phyloP scores from a whole-genome alignment of 30 jellyfish, hydroid and myxozoan genomes.

The Aurelia aurita region DNA sequence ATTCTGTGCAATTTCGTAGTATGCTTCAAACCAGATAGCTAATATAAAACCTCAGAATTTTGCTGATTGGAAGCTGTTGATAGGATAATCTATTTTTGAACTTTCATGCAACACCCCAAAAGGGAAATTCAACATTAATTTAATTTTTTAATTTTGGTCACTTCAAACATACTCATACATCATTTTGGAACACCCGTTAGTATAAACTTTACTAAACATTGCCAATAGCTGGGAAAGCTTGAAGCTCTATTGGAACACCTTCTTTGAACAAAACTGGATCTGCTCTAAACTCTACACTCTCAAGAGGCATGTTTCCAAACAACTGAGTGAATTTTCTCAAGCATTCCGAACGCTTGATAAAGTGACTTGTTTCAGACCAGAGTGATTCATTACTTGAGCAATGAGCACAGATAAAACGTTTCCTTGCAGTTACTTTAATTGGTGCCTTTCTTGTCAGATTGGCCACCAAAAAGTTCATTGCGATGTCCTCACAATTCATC shows the following conservation, averaged over 20 bases:
- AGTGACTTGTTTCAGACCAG: conserved; percentile 96
- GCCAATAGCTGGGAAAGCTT: conserved; percentile 86
- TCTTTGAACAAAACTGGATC: conserved; percentile 93
- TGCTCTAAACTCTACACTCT: conserved; percentile 89
- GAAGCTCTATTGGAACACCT: conserved; percentile 62
- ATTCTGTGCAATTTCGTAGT: no score
- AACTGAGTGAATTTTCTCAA: conserved; percentile 64
- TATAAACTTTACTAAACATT: conserved; percentile 24
- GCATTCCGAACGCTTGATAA: conserved; percentile 91
- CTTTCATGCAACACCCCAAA: no score
- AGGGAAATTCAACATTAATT: no score
- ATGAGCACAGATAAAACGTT: conserved; percentile 87
- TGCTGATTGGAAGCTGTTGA: no score
- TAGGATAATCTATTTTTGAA: no score
- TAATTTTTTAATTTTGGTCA: no score
- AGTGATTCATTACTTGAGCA: conserved; percentile 89
- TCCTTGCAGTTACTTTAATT: conserved; percentile 92
- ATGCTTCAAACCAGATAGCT: no score
- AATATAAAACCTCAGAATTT: no score
- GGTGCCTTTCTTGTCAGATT: conserved; percentile 92
- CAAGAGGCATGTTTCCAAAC: conserved; percentile 91
- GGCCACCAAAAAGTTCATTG: conserved; percentile 90
- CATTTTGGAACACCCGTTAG: no score
- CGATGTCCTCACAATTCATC: conserved; percentile 98
- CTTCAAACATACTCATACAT: no score